These are phyloP conservation scores for Apis florea DNA, from an alignment of 1,140 invertebrate genomes.

Conservation along the genomic window DNA sequence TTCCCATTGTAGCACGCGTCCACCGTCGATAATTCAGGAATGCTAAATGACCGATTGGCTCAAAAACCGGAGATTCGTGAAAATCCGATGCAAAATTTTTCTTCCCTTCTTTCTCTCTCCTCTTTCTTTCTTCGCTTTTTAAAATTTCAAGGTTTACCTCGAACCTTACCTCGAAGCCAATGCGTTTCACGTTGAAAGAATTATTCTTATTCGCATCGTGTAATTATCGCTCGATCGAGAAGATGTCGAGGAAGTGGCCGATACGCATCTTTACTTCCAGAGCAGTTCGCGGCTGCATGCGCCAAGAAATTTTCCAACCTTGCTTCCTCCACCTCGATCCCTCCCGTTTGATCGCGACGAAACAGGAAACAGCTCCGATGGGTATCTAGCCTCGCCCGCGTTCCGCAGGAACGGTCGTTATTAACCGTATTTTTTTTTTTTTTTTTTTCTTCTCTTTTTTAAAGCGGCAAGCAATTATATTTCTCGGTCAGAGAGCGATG, in stretches of 20 bases:
- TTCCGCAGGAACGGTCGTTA: conserved; percentile 10
- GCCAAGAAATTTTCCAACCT: neutral
- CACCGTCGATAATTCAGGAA: neutral
- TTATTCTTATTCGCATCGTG: neutral
- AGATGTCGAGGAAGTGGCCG: neutral
- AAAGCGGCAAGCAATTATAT: too few species aligned
- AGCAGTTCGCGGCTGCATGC: neutral
- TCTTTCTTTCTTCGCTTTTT: too few species aligned
- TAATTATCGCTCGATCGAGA: neutral
- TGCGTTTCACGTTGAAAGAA: too few species aligned
- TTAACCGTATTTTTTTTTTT: conserved; percentile 18
- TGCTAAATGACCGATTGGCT: neutral
- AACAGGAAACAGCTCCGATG: conserved; percentile 3
- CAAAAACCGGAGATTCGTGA: neutral
- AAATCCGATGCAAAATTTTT: too few species aligned
- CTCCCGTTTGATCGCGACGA: neutral
- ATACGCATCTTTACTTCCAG: neutral
- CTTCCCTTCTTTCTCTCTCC: too few species aligned
- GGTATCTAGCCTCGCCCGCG: neutral
- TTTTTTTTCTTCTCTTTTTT: too few species aligned
- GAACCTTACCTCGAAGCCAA: too few species aligned
- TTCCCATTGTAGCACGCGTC: conserved; percentile 13
- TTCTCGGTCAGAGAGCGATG: neutral
- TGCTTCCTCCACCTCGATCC: neutral
- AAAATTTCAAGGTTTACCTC: too few species aligned